Evolutionary conservation across 1,140 invertebrate genomes (phyloP).

Genomic region (Drosophila sechellia): DNA sequence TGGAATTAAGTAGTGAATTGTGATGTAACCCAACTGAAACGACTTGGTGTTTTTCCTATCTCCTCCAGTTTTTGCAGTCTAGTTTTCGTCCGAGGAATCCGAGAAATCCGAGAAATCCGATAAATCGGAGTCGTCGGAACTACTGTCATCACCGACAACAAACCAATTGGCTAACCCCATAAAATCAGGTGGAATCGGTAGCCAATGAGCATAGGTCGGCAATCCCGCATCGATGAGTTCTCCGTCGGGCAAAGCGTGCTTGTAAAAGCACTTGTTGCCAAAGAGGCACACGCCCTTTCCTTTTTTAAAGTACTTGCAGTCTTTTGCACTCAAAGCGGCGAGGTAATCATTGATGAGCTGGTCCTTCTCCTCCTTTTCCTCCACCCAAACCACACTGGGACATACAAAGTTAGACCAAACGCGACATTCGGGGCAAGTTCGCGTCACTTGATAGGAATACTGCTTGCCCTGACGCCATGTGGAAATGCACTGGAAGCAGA

Average conservation of each 20-base stretch:
- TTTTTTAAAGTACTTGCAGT: slow-evolving; percentile 94
- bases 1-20: slow-evolving; percentile 78
- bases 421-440: slow-evolving; percentile 94
- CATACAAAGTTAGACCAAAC: slow-evolving; percentile 95
- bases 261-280: slow-evolving; percentile 96
- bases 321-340: slow-evolving; percentile 90
- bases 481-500: slow-evolving; percentile 94
- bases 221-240: slow-evolving; percentile 90
- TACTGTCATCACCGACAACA: slow-evolving; percentile 85
- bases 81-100: slow-evolving; percentile 55
- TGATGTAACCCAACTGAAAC: slow-evolving; percentile 62
- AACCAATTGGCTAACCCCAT: slow-evolving; percentile 85
- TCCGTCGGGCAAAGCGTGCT: slow-evolving; percentile 93
- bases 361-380: slow-evolving; percentile 93
- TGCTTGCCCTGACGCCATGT: slow-evolving; percentile 94
- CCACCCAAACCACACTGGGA: slow-evolving; percentile 94
- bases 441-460: slow-evolving; percentile 93
- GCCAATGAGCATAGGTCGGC: slow-evolving; percentile 87
- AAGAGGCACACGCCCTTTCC: slow-evolving; percentile 94
- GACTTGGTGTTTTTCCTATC: slow-evolving; percentile 21
- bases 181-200: slow-evolving; percentile 68
- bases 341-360: slow-evolving; percentile 93
- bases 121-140: slow-evolving; percentile 85
- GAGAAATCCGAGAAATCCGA: background rate
- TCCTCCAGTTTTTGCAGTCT: slow-evolving; percentile 45